Evolutionary conservation across 2,113 vertebrate species (phyloP).

Genomic region (Sigmodon hispidus): DNA sequence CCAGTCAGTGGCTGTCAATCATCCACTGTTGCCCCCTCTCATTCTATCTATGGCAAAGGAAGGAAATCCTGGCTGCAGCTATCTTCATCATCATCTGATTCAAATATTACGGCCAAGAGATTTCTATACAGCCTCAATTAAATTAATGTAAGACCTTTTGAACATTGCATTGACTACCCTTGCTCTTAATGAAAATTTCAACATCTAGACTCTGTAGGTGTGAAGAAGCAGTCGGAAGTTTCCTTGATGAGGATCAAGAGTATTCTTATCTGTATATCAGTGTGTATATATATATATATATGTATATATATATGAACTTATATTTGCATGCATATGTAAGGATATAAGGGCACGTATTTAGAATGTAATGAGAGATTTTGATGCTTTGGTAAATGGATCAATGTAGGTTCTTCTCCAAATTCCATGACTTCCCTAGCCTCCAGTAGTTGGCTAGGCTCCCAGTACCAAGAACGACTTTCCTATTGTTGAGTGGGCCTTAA

Average conservation of each 20-base stretch:
- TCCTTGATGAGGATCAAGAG: not conserved
- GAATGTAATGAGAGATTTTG: not conserved
- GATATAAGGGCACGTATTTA: not conserved
- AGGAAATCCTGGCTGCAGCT: not conserved
- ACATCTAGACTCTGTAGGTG: not conserved
- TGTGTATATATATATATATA: too few relatives aligned
- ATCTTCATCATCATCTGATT: not conserved
- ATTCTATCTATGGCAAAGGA: not conserved
- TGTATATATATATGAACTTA: too few relatives aligned
- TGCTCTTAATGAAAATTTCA: not conserved
- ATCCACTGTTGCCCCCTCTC: not conserved
- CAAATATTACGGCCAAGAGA: not conserved
- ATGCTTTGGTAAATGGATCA: not conserved
- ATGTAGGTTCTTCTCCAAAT: not conserved
- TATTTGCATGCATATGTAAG: too few relatives aligned
- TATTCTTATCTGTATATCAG: not conserved
- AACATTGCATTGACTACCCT: not conserved
- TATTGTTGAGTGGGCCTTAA: not conserved
- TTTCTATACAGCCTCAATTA: not conserved
- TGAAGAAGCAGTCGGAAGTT: not conserved
- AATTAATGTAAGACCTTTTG: conserved; percentile 13
- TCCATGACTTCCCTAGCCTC: not conserved
- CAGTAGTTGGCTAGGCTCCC: not conserved
- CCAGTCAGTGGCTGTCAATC: not conserved
- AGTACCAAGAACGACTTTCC: not conserved